Evolutionary conservation across 1,140 invertebrate species (phyloP).

Genomic region (Papilio dardanus): DNA sequence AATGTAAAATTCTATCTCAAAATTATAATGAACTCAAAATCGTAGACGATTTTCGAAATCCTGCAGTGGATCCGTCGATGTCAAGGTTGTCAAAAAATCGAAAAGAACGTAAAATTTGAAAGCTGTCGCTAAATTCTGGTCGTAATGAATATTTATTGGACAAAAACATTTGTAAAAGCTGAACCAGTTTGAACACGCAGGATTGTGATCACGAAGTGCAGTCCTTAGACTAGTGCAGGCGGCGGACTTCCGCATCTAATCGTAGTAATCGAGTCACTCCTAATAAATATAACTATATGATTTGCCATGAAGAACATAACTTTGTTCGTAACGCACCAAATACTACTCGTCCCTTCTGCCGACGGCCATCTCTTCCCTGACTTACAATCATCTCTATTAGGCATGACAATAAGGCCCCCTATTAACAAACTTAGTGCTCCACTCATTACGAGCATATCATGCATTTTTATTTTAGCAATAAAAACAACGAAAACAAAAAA

Average conservation of each 20-base stretch:
- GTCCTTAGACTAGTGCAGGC: background rate
- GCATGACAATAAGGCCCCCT: no score
- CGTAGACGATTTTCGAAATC: conserved; percentile 24
- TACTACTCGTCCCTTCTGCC: no score
- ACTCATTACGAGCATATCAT: no score
- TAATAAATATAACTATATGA: background rate
- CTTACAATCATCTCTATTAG: no score
- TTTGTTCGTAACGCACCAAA: no score
- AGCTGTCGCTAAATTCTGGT: background rate
- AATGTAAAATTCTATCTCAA: conserved; percentile 12
- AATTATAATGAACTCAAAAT: conserved; percentile 27
- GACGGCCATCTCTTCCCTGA: no score
- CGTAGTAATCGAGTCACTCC: background rate
- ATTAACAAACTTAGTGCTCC: no score
- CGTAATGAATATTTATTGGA: background rate
- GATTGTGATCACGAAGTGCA: background rate
- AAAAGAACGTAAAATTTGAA: conserved; percentile 4
- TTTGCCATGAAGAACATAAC: no score
- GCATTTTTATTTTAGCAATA: no score
- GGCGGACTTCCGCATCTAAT: background rate
- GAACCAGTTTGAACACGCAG: background rate
- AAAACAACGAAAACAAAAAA: no score
- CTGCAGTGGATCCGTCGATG: background rate
- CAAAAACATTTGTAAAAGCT: background rate
- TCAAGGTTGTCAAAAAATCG: background rate